These are phyloP conservation scores for Thalassarche chlororhynchos DNA, from an alignment of 2,113 vertebrate species.

Conservation along the genomic window DNA sequence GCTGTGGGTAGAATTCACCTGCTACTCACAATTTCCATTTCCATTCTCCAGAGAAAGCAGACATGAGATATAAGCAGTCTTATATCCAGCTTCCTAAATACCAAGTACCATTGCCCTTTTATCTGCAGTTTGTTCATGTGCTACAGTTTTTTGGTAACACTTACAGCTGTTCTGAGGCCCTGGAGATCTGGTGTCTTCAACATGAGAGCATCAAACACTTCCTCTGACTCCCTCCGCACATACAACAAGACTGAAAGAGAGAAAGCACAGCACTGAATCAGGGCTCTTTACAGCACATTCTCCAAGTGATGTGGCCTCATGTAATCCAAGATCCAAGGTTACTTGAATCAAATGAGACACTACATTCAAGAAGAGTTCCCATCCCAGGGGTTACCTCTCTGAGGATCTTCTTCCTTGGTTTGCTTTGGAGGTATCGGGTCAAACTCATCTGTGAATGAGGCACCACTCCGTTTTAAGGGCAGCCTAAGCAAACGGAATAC, in stretches of 20 bases:
- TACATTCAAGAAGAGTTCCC: background rate
- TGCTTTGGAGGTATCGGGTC: slow-evolving; percentile 81
- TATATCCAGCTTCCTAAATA: accelerated
- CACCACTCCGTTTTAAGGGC: slow-evolving; percentile 82
- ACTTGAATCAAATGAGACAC: background rate
- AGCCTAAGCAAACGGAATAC: slow-evolving; percentile 61
- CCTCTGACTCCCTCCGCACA: slow-evolving; percentile 86
- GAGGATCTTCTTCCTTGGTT: slow-evolving; percentile 82
- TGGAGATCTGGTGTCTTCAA: slow-evolving; percentile 90
- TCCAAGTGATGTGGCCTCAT: accelerated
- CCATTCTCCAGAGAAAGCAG: background rate
- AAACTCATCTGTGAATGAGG: slow-evolving; percentile 79
- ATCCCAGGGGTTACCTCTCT: slow-evolving; percentile 82
- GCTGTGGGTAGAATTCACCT: background rate
- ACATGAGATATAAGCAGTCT: background rate
- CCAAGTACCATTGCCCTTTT: background rate
- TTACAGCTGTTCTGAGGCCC: slow-evolving; percentile 92
- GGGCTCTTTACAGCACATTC: accelerated
- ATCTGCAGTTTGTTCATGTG: background rate
- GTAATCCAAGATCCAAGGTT: background rate
- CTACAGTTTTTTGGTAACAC: background rate
- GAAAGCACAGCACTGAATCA: background rate
- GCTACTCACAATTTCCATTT: background rate
- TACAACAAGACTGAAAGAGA: slow-evolving; percentile 88
- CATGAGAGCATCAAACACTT: slow-evolving; percentile 98